Percentiles rank a stretch among this genome's conserved stretches.
Conservation (phyloP, 2,113 vertebrate species). For the Charina bottae region DNA sequence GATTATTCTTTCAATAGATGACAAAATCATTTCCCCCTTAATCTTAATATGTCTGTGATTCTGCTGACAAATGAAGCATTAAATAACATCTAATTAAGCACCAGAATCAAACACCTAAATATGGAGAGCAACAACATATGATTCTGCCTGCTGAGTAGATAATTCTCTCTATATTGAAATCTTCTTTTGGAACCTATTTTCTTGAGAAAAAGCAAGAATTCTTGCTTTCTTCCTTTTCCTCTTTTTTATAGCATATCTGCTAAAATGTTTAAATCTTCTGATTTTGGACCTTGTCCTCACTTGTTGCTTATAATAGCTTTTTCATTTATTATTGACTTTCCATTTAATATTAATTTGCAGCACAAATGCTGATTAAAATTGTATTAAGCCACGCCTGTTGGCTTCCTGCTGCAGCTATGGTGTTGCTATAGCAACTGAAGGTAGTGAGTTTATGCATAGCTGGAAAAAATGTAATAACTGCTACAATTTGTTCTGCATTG, state of each 20-base stretch:
- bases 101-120: not conserved
- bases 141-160: conserved; percentile 15
- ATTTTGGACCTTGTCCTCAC: conserved; percentile 16
- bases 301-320: conserved; percentile 40
- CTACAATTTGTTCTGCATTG: not conserved
- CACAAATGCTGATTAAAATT: conserved; percentile 57
- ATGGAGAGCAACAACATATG: not conserved
- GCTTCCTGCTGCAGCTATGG: not conserved
- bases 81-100: conserved; percentile 40
- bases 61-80: conserved; percentile 9
- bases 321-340: conserved; percentile 58
- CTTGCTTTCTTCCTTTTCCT: not conserved
- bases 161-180: conserved; percentile 14
- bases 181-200: conserved; percentile 27
- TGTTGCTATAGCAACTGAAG: conserved; percentile 57
- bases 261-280: conserved; percentile 43
- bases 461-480: conserved; percentile 13
- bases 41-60: rapidly evolving
- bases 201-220: conserved; percentile 22
- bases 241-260: conserved; percentile 11
- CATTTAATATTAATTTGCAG: conserved; percentile 61
- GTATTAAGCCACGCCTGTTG: conserved; percentile 25
- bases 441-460: conserved; percentile 14
- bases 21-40: not conserved
- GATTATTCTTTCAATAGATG: not conserved